Evolutionary conservation across 2,797 vertebrate genomes (phyloP).

Genomic region (Dicrostonyx torquatus): DNA sequence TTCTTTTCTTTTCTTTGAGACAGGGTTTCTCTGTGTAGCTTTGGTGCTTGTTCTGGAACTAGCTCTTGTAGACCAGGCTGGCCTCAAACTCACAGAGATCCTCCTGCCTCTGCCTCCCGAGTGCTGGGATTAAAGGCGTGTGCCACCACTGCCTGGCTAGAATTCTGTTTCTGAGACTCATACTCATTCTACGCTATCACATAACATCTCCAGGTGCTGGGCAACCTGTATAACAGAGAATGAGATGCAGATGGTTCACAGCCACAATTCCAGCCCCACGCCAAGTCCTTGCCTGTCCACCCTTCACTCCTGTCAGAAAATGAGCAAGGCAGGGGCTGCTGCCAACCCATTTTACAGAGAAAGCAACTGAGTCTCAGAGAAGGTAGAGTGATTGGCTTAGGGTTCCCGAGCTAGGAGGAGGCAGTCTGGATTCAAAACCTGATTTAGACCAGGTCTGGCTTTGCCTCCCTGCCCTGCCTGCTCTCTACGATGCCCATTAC

Average conservation of each 20-base stretch:
- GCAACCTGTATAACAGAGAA: background rate
- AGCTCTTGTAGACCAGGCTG: no score
- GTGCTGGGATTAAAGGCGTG: no score
- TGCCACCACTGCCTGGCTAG: no score
- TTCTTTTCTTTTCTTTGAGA: no score
- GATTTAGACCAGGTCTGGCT: background rate
- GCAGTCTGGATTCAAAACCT: background rate
- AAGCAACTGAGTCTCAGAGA: slow-evolving; percentile 24
- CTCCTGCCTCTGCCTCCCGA: no score
- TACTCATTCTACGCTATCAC: background rate
- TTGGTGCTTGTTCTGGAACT: no score
- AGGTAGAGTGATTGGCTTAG: background rate
- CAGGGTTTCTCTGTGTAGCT: no score
- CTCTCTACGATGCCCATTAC: background rate
- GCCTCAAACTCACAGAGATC: no score
- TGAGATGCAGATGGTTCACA: background rate
- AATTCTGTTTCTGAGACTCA: background rate
- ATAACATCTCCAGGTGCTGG: background rate
- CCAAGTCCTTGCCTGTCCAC: background rate
- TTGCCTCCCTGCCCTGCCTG: background rate
- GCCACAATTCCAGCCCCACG: background rate
- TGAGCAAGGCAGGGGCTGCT: background rate
- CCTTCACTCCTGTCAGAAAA: background rate
- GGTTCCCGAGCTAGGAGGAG: background rate
- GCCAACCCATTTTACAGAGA: slow-evolving; percentile 1